These are phyloP conservation scores for Trichogramma evanescens DNA, from an alignment of 2,888 invertebrate species.

Conservation along the genomic window DNA sequence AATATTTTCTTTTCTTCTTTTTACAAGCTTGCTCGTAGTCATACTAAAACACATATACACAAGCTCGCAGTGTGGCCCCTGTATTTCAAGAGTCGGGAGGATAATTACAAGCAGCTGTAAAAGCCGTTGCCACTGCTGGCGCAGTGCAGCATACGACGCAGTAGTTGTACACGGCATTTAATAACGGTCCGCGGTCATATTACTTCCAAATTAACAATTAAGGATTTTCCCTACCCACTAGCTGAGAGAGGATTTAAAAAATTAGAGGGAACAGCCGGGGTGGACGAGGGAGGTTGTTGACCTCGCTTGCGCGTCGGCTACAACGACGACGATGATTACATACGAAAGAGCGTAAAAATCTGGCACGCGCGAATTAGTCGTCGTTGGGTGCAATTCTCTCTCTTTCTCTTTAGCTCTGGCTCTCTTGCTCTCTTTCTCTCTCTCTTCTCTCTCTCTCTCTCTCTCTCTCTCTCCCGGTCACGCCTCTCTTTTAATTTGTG, in stretches of 20 bases:
- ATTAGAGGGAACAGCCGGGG: conserved; percentile 10
- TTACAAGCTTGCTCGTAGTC: no score
- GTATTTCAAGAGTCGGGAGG: background rate
- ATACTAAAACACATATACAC: no score
- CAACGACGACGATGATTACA: no score
- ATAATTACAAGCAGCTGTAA: conserved; percentile 11
- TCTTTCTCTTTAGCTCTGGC: background rate
- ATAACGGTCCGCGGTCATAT: conserved; percentile 22
- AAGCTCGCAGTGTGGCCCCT: no score
- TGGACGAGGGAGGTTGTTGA: conserved; percentile 4
- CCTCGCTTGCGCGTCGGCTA: background rate
- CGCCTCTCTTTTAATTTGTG: no score
- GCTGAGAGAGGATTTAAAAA: conserved; percentile 2
- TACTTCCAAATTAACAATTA: conserved; percentile 31
- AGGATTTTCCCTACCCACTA: conserved; percentile 8
- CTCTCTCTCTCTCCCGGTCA: background rate
- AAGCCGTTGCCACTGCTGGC: background rate
- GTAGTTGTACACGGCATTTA: conserved; percentile 17
- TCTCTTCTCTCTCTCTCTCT: background rate
- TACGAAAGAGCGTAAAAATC: no score
- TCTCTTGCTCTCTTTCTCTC: background rate
- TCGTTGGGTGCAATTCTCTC: background rate
- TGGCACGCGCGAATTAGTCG: background rate
- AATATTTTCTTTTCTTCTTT: no score
- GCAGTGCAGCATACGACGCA: background rate